Base-by-base conservation (phyloP, 1,140 invertebrate genomes). In the Ephestia elutella region DNA sequence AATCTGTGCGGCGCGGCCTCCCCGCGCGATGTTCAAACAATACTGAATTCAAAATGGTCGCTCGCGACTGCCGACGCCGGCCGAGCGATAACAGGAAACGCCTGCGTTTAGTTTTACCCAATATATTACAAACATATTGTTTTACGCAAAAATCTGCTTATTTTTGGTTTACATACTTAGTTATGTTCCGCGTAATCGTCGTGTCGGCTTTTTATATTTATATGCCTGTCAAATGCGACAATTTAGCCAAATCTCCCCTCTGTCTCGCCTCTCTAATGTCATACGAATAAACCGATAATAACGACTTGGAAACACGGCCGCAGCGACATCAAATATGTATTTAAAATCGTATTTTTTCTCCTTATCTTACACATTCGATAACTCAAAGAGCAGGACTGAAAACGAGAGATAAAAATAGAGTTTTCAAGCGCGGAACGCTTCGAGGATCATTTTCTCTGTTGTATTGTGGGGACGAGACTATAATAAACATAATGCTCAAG, bases 261-360 rank as follows among this genome's bases (percentile, higher is more conserved):
- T 2, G 15, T 13, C 13, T 15, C 13, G 15, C 38, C 13, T 15
- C 38, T 44, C 7, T 15, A 15, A 44, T 44, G 38, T 44, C 38
- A 44, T 44, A 13, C 13, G 15, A 15, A 44, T 44, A 44, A 44
- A 9, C 13, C 38, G n/a, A 44, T 44, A 44, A 44, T 44, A 44
- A 44, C 38, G 38, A 44, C 38, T 44, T 44, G 38, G 38, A 44
- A 44, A 44, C 13, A 44, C 38, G 38, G 38, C 38, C 38, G 38
- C 38, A 1, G 32, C 32, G 32, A 35, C 9, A 13, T 35, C 32
- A 44, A 15, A n/a, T 9, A 32, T 10, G 30, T 44, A 15, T n/a
- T n/a, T n/a, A n/a, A n/a, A 44, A 44, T 44, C 5, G n/a, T 17
- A 17, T 44, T 15, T 44, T 44, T 44, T 44, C 13, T 44, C 38